A percentile compares a stretch with the other conserved stretches of the same genome.
Conservation (phyloP, 2,888 invertebrate genomes). For the Erebia epiphron region DNA sequence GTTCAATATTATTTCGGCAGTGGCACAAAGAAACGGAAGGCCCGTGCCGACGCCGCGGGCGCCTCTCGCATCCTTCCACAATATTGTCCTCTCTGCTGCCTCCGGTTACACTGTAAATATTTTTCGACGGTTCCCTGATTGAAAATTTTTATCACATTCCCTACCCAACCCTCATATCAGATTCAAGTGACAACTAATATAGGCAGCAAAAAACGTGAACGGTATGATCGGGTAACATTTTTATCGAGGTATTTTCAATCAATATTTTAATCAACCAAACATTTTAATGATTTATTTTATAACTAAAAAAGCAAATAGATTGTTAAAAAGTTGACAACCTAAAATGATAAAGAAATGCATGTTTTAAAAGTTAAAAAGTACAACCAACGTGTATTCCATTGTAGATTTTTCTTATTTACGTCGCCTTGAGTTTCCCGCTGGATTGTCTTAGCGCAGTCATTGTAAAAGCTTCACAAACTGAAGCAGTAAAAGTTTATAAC, state of each 20-base stretch:
- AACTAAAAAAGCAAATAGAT: not conserved
- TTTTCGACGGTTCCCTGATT: slow-evolving; percentile 79
- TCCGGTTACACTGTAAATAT: slow-evolving; percentile 81
- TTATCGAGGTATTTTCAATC: not conserved
- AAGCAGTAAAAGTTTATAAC: slow-evolving; percentile 52
- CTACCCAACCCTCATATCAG: slow-evolving; percentile 61
- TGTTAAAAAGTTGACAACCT: not conserved
- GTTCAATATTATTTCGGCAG: slow-evolving; percentile 82
- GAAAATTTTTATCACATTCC: slow-evolving; percentile 80
- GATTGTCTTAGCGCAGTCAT: slow-evolving; percentile 26
- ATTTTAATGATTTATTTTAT: not conserved
- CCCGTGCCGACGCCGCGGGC: slow-evolving; percentile 71
- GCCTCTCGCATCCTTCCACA: slow-evolving; percentile 70
- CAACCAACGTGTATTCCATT: not conserved
- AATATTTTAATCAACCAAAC: not conserved
- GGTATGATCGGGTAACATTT: not conserved
- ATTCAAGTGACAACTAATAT: slow-evolving; percentile 55
- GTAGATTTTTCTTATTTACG: not conserved
- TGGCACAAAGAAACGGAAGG: slow-evolving; percentile 77
- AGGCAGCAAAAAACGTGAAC: slow-evolving; percentile 1
- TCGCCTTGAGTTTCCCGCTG: not conserved
- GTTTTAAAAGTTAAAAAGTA: not conserved
- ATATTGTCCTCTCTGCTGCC: slow-evolving; percentile 78
- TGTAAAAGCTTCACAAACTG: slow-evolving; percentile 48
- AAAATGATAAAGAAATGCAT: not conserved